Evolutionary conservation across 2,888 invertebrate genomes (phyloP).

Genomic region (Callosobruchus maculatus): DNA sequence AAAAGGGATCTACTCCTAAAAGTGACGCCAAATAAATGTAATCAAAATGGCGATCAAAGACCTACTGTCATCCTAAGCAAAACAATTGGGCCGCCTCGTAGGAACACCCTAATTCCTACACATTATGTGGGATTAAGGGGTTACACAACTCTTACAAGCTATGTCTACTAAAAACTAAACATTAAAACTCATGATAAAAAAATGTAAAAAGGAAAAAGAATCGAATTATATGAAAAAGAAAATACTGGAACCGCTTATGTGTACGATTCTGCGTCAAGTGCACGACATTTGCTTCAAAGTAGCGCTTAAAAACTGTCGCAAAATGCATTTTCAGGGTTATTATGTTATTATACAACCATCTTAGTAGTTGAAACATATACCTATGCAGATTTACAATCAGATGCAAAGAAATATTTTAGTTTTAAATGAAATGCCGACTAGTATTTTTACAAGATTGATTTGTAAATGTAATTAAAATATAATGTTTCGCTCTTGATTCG

Average conservation of each 20-base stretch:
- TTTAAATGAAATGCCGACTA: background rate
- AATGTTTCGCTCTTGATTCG: too few species aligned
- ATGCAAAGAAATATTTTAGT: background rate
- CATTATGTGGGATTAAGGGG: background rate
- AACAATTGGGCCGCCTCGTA: background rate
- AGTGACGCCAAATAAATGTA: too few species aligned
- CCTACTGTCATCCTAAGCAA: background rate
- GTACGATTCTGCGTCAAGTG: background rate
- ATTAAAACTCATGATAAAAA: conserved; percentile 26
- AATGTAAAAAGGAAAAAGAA: conserved; percentile 16
- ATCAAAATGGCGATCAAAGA: background rate
- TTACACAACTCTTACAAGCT: background rate
- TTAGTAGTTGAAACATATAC: background rate
- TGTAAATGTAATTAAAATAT: too few species aligned
- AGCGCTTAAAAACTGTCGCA: background rate
- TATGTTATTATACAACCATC: background rate
- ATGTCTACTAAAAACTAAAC: conserved; percentile 15
- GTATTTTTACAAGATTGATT: background rate
- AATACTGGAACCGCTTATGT: conserved; percentile 41
- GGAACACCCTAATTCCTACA: background rate
- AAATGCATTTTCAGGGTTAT: background rate
- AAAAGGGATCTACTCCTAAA: too few species aligned
- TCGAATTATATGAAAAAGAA: conserved; percentile 33
- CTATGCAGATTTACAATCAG: background rate
- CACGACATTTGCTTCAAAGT: background rate